Base-by-base conservation (phyloP, 1,140 invertebrate species). In the Drosophila parvula region DNA sequence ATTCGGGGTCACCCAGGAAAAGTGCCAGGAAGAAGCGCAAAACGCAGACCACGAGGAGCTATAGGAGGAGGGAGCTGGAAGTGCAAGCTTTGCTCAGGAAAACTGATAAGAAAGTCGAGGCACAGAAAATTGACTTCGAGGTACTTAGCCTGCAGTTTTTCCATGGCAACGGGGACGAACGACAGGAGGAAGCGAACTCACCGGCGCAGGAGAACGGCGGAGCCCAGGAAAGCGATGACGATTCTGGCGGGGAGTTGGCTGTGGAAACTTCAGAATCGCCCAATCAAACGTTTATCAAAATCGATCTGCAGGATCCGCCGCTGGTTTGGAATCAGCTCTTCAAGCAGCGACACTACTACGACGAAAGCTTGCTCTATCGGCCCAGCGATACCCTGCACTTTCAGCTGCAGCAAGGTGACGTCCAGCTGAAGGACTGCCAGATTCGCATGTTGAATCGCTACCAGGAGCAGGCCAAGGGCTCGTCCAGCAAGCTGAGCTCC, bases 371-470 rank as follows among this genome's bases (percentile, higher is more conserved):
- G 0, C 53, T 88, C 5, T 91, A 80, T 47, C 60, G 43, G 9
- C 78, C 82, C 5, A 74, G 44, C 14, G 51, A 55, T 4, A 56
- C 51, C 14, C 38, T 47, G 16, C 47, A 82, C 34, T 57, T 74
- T 36, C 79, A 83, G 8, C 16, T 63, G 11, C 76, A 78, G 5
- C 4, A 78, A 16, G 43, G 28, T 10, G 74, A 75, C 0, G 27
- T 28, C 0, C 28, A 45, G 3, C 10, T 79, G 1, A 51, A 50
- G 7, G 3, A 11, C 0, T 30, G 11, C 3, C 84, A 88, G 16
- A 71, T 77, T 36, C 79, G 80, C 1, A 61, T 91, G 68, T n/a
- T 92, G 27, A 92, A 91, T 67, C 90, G 91, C 14, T 85, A 61
- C 50, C 68, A 76, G 44, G 84, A 83, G 41, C 64, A 91, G 55